phyloP scores from a whole-genome alignment of 2,888 invertebrate species.

The Protonemura montana region DNA sequence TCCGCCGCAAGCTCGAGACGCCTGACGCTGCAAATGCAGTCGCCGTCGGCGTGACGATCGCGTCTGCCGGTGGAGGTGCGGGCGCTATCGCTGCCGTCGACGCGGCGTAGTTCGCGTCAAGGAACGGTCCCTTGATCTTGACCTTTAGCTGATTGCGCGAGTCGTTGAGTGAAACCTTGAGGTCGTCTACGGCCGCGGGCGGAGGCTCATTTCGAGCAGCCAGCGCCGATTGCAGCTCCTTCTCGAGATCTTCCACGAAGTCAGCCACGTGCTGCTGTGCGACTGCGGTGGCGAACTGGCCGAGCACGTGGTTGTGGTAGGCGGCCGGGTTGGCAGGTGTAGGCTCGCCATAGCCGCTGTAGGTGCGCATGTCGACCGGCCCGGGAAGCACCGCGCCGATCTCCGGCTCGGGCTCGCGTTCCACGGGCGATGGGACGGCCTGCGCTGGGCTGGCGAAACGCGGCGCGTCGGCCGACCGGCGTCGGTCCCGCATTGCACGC shows the following conservation, averaged over 20 bases:
- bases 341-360: conserved; percentile 70
- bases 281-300: conserved; percentile 44
- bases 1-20: conserved; percentile 79
- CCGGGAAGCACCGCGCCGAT: conserved; percentile 73
- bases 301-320: conserved; percentile 69
- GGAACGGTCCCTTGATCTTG: conserved; percentile 88
- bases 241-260: conserved; percentile 73
- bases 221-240: conserved; percentile 74
- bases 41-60: conserved; percentile 51
- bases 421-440: conserved; percentile 50
- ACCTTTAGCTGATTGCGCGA: conserved; percentile 84
- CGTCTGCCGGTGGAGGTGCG: conserved; percentile 60
- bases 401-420: conserved; percentile 51
- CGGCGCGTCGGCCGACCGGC: conserved; percentile 79
- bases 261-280: conserved; percentile 48
- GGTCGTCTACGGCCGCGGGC: conserved; percentile 60
- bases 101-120: conserved; percentile 76
- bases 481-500: conserved; percentile 78
- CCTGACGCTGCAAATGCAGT: conserved; percentile 62
- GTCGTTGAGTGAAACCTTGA: conserved; percentile 78
- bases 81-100: conserved; percentile 63
- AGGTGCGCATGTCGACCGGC: conserved; percentile 90
- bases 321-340: conserved; percentile 65
- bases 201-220: conserved; percentile 60
- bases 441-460: conserved; percentile 64